Conservation (phyloP, 2,888 invertebrate genomes). For the Lampropteryx suffumata region DNA sequence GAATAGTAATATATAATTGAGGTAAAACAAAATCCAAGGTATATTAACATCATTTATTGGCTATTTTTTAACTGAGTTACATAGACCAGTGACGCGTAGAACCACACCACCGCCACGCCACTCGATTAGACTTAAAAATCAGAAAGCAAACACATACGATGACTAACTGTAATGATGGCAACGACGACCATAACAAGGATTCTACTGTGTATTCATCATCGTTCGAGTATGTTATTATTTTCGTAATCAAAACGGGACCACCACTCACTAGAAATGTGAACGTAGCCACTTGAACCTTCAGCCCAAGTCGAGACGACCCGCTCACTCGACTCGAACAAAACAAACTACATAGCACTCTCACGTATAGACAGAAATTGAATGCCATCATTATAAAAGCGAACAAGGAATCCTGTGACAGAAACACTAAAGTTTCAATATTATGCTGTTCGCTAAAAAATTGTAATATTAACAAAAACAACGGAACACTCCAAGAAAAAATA, state of each 20-base stretch:
- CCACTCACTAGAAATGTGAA: constrained; percentile 9
- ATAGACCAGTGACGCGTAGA: too few species aligned
- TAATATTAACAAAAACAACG: neutral
- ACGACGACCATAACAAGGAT: neutral
- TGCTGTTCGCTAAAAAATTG: constrained; percentile 1
- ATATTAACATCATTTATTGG: too few species aligned
- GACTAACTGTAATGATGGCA: constrained; percentile 9
- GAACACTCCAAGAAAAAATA: constrained; percentile 27
- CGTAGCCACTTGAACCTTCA: constrained; percentile 15
- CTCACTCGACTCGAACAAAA: constrained; percentile 2
- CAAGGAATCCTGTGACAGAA: constrained; percentile 2
- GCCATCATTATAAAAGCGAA: constrained; percentile 7
- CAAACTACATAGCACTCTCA: constrained; percentile 11
- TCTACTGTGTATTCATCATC: too few species aligned
- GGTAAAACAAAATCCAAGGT: too few species aligned
- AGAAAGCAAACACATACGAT: constrained; percentile 13
- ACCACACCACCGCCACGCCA: constrained; percentile 12
- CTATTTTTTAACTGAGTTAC: too few species aligned
- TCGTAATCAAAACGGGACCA: constrained; percentile 9
- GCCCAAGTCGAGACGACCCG: constrained; percentile 4
- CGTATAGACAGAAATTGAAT: constrained; percentile 15
- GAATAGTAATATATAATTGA: too few species aligned
- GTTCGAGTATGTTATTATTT: neutral
- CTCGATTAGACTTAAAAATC: constrained; percentile 20
- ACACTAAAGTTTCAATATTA: neutral